Evolutionary conservation across 2,888 invertebrate species (phyloP), one percentile per base, ranked within the genome.

Genomic region (Plagodis dolabraria): DNA sequence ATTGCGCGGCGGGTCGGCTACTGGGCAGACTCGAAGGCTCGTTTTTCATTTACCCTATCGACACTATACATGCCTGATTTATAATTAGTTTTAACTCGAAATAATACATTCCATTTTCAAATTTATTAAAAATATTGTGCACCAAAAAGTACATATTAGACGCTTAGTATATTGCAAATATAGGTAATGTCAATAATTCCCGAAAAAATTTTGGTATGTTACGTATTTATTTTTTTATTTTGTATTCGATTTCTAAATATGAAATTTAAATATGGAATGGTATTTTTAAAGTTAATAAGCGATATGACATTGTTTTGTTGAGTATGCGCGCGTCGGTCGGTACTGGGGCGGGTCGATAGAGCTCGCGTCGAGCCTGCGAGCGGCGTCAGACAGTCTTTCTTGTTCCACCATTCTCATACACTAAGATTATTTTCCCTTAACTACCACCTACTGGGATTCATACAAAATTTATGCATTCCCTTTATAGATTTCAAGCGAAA

Each of bases 321-420:
- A 4, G 79, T 76, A 74, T 90, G 91, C 91, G 92, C 92, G 91
- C 91, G 91, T 89, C 91, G 89, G 91, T 89, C 91, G 89, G 36
- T 68, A 72, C 64, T 63, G 60, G 40, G 40, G 62, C 68, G 77
- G 89, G 90, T 92, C 92, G 90, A 92, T 92, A 92, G 80, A 90
- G 89, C 89, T 57, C 65, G 77, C 82, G 81, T 81, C 84, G 78
- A 81, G 80, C 79, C 77, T 42, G 76, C 76, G 78, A 83, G 79
- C 83, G 88, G 89, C 90, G 91, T 86, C 92, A 86, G 87, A 88
- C 88, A 80, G 90, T 89, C 89, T 87, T 88, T 89, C 89, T 86
- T 88, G 85, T 86, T 86, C 82, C 82, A 87, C 83, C 83, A 83
- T 85, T 78, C 82, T 79, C 70, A 71, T 61, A 73, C 77, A 72